These are phyloP conservation scores for Sclerodermus sp. DNA, from an alignment of 2,888 invertebrate species.

Conservation along the genomic window DNA sequence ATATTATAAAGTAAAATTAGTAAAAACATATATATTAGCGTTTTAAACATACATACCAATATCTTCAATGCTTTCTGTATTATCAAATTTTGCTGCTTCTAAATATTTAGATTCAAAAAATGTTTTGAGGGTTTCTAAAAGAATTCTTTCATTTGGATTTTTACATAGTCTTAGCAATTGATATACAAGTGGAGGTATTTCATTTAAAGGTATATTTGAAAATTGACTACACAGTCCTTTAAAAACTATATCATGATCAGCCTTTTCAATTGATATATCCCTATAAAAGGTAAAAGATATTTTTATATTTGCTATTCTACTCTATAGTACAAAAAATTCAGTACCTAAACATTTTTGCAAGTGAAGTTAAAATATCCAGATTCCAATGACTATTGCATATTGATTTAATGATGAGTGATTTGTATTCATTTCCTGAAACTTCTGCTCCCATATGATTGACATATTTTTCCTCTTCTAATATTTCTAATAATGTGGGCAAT, in stretches of 20 bases:
- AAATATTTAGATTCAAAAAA: conserved; percentile 59
- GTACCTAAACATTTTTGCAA: conserved; percentile 72
- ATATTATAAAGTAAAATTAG: conserved; percentile 4
- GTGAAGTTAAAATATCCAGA: conserved; percentile 63
- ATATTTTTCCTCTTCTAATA: conserved; percentile 60
- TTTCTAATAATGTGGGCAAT: conserved; percentile 65
- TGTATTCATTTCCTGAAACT: conserved; percentile 65
- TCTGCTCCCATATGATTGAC: conserved; percentile 64
- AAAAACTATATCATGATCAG: conserved; percentile 65
- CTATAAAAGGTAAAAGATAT: conserved; percentile 18
- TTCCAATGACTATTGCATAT: conserved; percentile 67
- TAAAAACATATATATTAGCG: neutral
- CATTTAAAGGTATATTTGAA: conserved; percentile 63
- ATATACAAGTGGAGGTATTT: conserved; percentile 69
- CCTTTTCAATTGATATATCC: conserved; percentile 59
- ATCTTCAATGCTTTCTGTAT: conserved; percentile 31
- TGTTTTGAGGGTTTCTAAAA: conserved; percentile 59
- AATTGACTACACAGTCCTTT: conserved; percentile 66
- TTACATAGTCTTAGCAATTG: conserved; percentile 67
- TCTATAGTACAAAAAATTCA: conserved; percentile 17
- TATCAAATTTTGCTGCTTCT: conserved; percentile 14
- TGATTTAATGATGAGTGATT: conserved; percentile 63
- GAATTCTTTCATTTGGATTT: conserved; percentile 55
- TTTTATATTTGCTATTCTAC: neutral
- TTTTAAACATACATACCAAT: conserved; percentile 32